Evolutionary conservation across 2,888 invertebrate species (phyloP).

Genomic region (Erebia palarica): DNA sequence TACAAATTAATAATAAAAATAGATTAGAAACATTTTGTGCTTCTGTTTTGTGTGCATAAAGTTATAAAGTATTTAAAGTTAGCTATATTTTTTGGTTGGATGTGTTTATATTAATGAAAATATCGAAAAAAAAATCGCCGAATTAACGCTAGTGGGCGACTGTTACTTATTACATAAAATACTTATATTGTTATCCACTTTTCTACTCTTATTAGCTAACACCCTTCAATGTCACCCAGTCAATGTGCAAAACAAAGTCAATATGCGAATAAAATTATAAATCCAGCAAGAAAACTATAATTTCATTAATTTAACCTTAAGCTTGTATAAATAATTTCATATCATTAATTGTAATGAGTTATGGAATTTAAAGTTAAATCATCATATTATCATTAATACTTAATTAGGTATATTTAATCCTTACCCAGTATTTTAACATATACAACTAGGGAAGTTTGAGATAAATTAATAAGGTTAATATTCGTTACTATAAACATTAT

Average conservation of each 20-base stretch:
- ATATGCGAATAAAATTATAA: constrained; percentile 10
- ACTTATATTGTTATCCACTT: not conserved
- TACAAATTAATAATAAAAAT: too few relatives aligned
- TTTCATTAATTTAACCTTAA: too few relatives aligned
- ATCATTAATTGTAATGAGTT: too few relatives aligned
- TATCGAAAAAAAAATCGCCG: not conserved
- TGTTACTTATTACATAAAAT: not conserved
- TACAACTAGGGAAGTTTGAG: too few relatives aligned
- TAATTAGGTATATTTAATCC: too few relatives aligned
- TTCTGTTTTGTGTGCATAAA: not conserved
- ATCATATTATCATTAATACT: too few relatives aligned
- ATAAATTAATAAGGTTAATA: too few relatives aligned
- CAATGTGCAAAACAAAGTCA: not conserved
- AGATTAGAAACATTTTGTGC: not conserved
- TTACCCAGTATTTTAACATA: too few relatives aligned
- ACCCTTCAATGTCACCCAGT: not conserved
- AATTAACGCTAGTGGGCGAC: constrained; percentile 6
- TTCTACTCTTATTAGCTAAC: not conserved
- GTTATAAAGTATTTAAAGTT: too few relatives aligned
- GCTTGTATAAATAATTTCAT: too few relatives aligned
- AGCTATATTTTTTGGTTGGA: not conserved
- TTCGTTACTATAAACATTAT: too few relatives aligned
- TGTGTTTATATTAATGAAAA: not conserved
- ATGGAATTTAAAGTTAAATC: too few relatives aligned
- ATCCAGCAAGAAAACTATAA: not conserved